phyloP scores from a whole-genome alignment of 1,140 invertebrate species.

The Drosophila mayri region DNA sequence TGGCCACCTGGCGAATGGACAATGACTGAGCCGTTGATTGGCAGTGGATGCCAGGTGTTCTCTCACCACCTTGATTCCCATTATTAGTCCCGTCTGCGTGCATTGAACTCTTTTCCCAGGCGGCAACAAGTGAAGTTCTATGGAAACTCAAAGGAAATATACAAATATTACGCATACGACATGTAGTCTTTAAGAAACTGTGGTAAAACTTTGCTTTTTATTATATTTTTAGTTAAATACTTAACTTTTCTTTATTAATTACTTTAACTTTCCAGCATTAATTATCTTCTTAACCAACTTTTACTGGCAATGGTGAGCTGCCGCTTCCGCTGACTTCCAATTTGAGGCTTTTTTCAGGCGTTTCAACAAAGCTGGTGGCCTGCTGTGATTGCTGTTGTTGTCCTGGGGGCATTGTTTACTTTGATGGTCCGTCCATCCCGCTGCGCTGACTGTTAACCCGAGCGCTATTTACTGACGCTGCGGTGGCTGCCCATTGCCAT shows the following conservation, averaged over 20 bases:
- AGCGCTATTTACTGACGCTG: slow-evolving; percentile 38
- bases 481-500: slow-evolving; percentile 24
- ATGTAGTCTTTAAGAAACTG: no score
- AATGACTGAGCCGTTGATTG: slow-evolving; percentile 75
- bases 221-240: not conserved
- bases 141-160: not conserved
- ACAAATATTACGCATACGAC: slow-evolving; percentile 11
- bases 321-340: slow-evolving; percentile 9
- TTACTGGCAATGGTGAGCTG: not conserved
- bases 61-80: slow-evolving; percentile 1
- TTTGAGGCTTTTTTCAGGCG: slow-evolving; percentile 19
- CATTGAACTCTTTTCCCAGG: slow-evolving; percentile 26
- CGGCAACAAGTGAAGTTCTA: slow-evolving; percentile 13
- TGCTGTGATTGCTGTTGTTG: slow-evolving; percentile 50
- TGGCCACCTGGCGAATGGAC: slow-evolving; percentile 43
- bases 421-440: slow-evolving; percentile 31
- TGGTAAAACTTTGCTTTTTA: no score
- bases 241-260: not conserved
- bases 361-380: slow-evolving; percentile 20
- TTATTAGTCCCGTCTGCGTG: slow-evolving; percentile 13
- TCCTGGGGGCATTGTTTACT: slow-evolving; percentile 44
- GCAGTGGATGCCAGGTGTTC: slow-evolving; percentile 36
- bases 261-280: not conserved
- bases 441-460: slow-evolving; percentile 33
- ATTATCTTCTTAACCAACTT: not conserved